A percentile compares a stretch with the other conserved stretches of the same genome.
Conservation (phyloP, 1,140 invertebrate species). For the Tetramorium parvispinum region DNA sequence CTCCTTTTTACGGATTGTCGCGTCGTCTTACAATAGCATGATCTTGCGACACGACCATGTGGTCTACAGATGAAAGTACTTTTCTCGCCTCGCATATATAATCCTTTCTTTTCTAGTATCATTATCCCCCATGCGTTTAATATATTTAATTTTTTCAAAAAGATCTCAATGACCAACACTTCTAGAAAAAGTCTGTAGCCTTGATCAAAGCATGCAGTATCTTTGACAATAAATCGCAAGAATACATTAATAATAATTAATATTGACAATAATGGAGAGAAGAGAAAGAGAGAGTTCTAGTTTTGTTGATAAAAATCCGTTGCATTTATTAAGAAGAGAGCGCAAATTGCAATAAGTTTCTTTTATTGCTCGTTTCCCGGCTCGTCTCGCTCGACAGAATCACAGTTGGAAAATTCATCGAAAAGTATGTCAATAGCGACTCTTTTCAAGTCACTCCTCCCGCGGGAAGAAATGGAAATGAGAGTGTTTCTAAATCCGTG, state of each 20-base stretch:
- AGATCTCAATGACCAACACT: not conserved
- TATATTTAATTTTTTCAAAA: not conserved
- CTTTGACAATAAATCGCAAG: not conserved
- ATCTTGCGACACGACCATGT: constrained; percentile 24
- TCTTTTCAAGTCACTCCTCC: constrained; percentile 29
- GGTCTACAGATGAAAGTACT: constrained; percentile 1
- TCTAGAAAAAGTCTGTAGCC: not conserved
- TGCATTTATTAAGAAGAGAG: constrained; percentile 25
- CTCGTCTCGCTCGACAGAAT: constrained; percentile 29
- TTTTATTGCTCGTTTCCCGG: constrained; percentile 28
- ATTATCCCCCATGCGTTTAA: not conserved
- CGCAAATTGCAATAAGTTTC: constrained; percentile 6
- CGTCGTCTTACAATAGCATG: not conserved
- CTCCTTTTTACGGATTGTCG: constrained; percentile 46
- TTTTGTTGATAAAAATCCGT: constrained; percentile 1
- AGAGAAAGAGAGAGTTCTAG: not conserved
- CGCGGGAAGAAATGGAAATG: constrained; percentile 17
- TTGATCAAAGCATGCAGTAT: not conserved
- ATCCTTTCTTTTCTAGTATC: constrained; percentile 11
- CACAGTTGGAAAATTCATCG: constrained; percentile 38
- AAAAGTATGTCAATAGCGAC: constrained; percentile 31
- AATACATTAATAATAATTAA: not conserved
- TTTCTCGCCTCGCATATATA: not conserved
- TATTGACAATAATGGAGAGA: not conserved
- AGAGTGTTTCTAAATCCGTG: constrained; percentile 31